A percentile compares a stretch with the other conserved stretches of the same genome.
Conservation (phyloP, 2,113 vertebrate species). For the Theropithecus gelada region DNA sequence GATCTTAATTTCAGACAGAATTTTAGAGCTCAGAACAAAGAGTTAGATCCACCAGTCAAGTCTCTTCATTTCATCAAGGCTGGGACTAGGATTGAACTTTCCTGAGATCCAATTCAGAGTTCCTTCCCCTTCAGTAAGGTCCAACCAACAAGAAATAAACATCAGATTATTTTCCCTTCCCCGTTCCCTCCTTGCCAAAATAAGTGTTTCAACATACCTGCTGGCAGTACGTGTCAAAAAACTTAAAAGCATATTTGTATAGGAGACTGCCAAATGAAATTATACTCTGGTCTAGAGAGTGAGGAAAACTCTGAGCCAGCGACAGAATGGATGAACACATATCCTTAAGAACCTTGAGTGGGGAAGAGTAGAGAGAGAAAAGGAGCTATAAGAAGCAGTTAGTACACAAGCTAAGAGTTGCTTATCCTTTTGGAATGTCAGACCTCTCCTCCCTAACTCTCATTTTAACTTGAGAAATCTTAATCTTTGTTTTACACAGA, state of each 20-base stretch:
- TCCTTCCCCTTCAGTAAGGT: not conserved
- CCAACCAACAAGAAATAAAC: not conserved
- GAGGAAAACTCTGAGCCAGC: constrained; percentile 91
- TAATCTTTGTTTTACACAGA: not conserved
- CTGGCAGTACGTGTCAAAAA: constrained; percentile 95
- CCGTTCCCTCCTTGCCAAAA: constrained; percentile 7
- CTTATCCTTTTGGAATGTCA: not conserved
- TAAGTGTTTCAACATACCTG: constrained; percentile 87
- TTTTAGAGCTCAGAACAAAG: not conserved
- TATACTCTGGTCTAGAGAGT: constrained; percentile 88
- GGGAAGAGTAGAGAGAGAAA: not conserved
- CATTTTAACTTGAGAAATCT: not conserved
- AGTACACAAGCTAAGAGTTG: not conserved
- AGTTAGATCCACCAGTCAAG: not conserved
- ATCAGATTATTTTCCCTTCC: not conserved
- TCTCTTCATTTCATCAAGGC: not conserved
- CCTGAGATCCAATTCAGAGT: not conserved
- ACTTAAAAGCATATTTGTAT: constrained; percentile 92
- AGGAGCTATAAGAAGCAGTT: not conserved
- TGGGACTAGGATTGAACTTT: not conserved
- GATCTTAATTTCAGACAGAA: not conserved
- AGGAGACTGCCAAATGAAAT: constrained; percentile 93
- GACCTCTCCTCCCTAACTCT: not conserved
- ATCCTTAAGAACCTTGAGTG: constrained; percentile 90
- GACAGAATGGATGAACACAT: constrained; percentile 92